Base-by-base conservation (phyloP, 2,797 vertebrate species). In the Chromis chromis region DNA sequence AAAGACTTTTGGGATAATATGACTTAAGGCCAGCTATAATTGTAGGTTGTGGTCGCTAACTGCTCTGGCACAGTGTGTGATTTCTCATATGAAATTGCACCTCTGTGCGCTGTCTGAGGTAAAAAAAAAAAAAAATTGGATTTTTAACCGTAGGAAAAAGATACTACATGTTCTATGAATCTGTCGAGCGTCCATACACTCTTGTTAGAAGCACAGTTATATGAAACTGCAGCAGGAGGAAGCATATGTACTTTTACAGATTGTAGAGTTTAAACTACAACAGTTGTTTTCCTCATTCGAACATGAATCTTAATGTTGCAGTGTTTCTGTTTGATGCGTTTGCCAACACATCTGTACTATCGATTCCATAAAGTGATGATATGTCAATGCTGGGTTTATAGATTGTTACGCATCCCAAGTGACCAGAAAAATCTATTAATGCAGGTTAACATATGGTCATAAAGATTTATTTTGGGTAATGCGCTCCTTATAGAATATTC, bases 11-110 rank as follows among this genome's bases (percentile, higher is more conserved):
- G 76, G 82, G 71, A 84, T 83, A 78, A 82, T 73, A 76, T 92
- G 90, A 92, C 74, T 91, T 89, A 80, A 69, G 80, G 74, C 58
- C 81, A 76, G 81, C 72, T 65, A 66, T 92, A 92, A 91, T 92
- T 92, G 84, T 71, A 84, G 84, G 87, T 82, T 93, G 83, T 70
- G 79, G 86, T 86, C 9, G 50, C 82, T 84, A 85, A 90, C 78
- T 83, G 79, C 84, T 86, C 68, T 84, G 87, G 70, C 73, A 57
- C 56, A 33, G 39, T 68, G 39, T 70, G 70, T 36, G 64, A 81
- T 85, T 82, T 84, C 88, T 88, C 68, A 79, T 69, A 79, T 79
- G 56, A 81, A 91, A 90, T 58, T 79, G 72, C 78, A 76, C 74
- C 70, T 79, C 76, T 56, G 71, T 62, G 69, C 66, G 70, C 65